These are phyloP conservation scores for Eupeodes luniger DNA, from an alignment of 2,888 invertebrate species.

Conservation along the genomic window DNA sequence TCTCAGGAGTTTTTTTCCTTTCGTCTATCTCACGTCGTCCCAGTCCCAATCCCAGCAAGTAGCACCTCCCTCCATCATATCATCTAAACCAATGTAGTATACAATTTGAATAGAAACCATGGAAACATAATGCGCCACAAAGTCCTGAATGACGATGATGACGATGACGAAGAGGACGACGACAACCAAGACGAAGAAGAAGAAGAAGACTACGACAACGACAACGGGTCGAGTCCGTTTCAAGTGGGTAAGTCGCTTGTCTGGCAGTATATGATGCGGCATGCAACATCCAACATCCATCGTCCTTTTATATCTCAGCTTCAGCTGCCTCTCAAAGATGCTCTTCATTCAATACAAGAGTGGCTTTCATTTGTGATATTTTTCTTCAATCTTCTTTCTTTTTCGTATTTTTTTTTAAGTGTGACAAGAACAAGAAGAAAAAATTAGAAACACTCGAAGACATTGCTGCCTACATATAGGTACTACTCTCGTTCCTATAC, in stretches of 20 bases:
- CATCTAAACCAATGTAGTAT: neutral
- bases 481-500: no score
- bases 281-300: constrained; percentile 48
- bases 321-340: constrained; percentile 16
- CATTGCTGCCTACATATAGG: constrained; percentile 10
- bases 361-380: constrained; percentile 67
- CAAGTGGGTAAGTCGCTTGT: constrained; percentile 72
- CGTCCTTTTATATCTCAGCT: constrained; percentile 52
- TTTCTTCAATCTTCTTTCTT: neutral
- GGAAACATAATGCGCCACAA: constrained; percentile 74
- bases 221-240: constrained; percentile 64
- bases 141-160: constrained; percentile 64
- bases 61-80: neutral
- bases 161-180: neutral
- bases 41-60: neutral
- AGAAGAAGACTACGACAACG: neutral
- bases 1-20: constrained; percentile 52
- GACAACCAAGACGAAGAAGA: no score
- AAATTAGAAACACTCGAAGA: constrained; percentile 61
- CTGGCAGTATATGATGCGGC: constrained; percentile 52
- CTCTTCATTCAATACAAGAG: constrained; percentile 69
- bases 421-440: constrained; percentile 55
- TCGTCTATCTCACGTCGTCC: constrained; percentile 61
- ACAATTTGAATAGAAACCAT: constrained; percentile 70
- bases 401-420: constrained; percentile 54